These are phyloP conservation scores for Hydractinia echinata DNA, from an alignment of 30 jellyfish, hydroid and myxozoan genomes.

Conservation along the genomic window DNA sequence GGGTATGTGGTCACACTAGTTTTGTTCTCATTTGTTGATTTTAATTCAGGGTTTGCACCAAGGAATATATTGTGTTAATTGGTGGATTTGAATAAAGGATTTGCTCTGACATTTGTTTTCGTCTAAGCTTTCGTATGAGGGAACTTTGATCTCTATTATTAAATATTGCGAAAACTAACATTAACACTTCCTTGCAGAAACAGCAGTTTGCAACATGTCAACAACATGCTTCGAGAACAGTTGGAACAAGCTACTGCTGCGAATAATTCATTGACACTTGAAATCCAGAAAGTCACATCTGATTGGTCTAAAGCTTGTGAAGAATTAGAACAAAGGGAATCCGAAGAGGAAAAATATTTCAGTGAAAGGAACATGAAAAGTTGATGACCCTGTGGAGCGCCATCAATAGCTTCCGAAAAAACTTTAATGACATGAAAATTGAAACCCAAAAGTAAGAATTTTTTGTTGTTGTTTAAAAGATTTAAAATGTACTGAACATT, in stretches of 20 bases:
- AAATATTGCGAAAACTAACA: no score
- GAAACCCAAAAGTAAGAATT: conserved; percentile 86
- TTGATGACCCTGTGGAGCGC: conserved; percentile 80
- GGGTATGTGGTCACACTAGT: no score
- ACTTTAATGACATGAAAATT: conserved; percentile 65
- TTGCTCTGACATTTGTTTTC: no score
- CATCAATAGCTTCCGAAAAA: conserved; percentile 74
- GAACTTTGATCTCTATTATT: no score
- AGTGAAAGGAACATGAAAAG: conserved; percentile 90
- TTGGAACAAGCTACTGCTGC: conserved; percentile 93
- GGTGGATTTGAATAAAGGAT: no score
- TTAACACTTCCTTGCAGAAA: conserved; percentile 30
- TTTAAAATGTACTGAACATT: background rate
- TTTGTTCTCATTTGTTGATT: no score
- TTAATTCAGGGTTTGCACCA: no score
- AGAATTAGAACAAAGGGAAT: conserved; percentile 87
- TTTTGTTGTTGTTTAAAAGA: background rate
- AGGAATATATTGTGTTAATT: no score
- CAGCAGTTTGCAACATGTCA: conserved; percentile 87
- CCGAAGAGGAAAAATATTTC: conserved; percentile 91
- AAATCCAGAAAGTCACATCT: conserved; percentile 73
- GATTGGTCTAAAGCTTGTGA: conserved; percentile 86
- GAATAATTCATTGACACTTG: conserved; percentile 71
- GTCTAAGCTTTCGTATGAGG: no score
- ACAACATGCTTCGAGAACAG: conserved; percentile 88